These are phyloP conservation scores for honey bee (Apis mellifera) DNA, from an alignment of 1,140 invertebrate genomes.

Conservation along the genomic window Amel_HAv3.1 CM009939.2:5603501-5604000, in stretches of 20 bases:
- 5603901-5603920: neutral
- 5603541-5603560: too few species aligned
- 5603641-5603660: too few species aligned
- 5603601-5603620: too few species aligned
- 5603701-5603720: neutral
- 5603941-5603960: neutral
- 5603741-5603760: too few species aligned
- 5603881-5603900: neutral
- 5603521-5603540: too few species aligned
- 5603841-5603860: neutral
- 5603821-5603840: neutral
- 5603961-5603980: neutral
- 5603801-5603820: neutral
- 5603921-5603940: conserved; percentile 2
- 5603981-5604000: too few species aligned
- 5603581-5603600: too few species aligned
- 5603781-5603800: neutral
- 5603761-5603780: neutral
- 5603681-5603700: too few species aligned
- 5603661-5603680: neutral
- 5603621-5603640: too few species aligned
- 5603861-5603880: neutral
- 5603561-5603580: too few species aligned
- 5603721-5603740: neutral
- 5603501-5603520: too few species aligned